phyloP scores from a whole-genome alignment of 2,113 vertebrate species.

The Dendrocopos noguchii region DNA sequence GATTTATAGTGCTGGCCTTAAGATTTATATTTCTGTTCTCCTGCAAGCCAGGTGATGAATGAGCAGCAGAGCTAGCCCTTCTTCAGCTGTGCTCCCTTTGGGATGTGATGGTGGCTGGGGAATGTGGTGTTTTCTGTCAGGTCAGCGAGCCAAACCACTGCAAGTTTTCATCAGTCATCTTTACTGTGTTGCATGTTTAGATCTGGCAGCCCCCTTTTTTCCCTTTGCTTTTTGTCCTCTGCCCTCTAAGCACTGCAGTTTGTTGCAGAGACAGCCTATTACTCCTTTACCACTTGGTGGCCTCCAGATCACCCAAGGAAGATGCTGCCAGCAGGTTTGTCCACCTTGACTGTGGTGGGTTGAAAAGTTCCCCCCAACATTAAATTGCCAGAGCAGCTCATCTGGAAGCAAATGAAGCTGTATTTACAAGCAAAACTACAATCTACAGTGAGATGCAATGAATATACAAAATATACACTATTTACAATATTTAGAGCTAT shows the following conservation, averaged over 20 bases:
- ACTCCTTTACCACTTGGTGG: not conserved
- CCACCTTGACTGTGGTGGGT: not conserved
- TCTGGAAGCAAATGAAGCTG: too few relatives aligned
- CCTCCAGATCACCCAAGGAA: not conserved
- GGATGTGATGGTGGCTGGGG: not conserved
- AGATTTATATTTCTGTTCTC: not conserved
- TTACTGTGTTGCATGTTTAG: not conserved
- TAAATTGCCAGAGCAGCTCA: too few relatives aligned
- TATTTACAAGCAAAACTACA: too few relatives aligned
- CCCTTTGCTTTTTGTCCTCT: not conserved
- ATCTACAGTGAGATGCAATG: too few relatives aligned
- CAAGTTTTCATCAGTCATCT: not conserved
- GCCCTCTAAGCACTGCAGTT: not conserved
- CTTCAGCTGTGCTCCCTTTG: not conserved
- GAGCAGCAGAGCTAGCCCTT: not conserved
- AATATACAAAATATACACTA: too few relatives aligned
- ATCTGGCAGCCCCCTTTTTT: not conserved
- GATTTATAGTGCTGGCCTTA: not conserved
- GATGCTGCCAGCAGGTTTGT: not conserved
- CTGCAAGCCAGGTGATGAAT: not conserved
- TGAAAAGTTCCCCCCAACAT: too few relatives aligned
- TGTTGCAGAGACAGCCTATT: not conserved
- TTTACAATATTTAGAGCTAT: too few relatives aligned
- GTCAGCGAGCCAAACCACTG: not conserved
- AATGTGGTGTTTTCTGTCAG: not conserved